Base-by-base conservation (phyloP, 2,888 invertebrate species). In the Ectemnius continuus region DNA sequence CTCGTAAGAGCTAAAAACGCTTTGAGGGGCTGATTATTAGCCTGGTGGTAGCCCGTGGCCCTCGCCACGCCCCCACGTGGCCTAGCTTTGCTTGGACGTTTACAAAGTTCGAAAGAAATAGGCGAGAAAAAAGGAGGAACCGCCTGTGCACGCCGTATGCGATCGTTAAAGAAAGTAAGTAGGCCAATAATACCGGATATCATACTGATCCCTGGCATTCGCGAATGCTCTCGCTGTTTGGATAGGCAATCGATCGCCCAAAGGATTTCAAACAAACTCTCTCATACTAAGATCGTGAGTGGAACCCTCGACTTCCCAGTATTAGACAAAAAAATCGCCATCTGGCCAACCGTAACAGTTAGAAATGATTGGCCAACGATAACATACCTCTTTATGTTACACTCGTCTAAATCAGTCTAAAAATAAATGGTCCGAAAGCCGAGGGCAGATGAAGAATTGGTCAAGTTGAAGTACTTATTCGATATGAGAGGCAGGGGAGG, bases 221-320 rank as follows among this genome's bases (percentile, higher is more conserved):
- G 66, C 68, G 78, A 58, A 59, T 58, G 67, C 46, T 67, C 36
- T 58, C 69, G 48, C 4, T 82, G 74, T 82, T 80, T 82, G 74
- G 67, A 78, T 70, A 75, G 65, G 47, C 60, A 70, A 79, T 76
- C 82, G 74, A 82, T 82, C 64, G 61, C 63, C 36, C 67, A 65
- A 68, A 65, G 75, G 80, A 78, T 80, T 78, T 78, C 70, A 80
- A 82, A 82, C 76, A 82, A 82, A 82, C 76, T 26, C n/a, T 5
- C 18, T 11, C 6, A 14, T 47, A 45, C 45, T 59, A 57, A 69
- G 67, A 61, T 67, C 61, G 56, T 28, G 72, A 61, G 58, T 67
- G 60, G 48, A 69, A 70, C 52, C 62, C 57, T 26, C 61, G 68
- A 52, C 64, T 57, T 26, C 61, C 67, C 59, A 73, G 76, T 62